Conservation (phyloP, 2,113 vertebrate genomes). For the Tichodroma muraria region DNA sequence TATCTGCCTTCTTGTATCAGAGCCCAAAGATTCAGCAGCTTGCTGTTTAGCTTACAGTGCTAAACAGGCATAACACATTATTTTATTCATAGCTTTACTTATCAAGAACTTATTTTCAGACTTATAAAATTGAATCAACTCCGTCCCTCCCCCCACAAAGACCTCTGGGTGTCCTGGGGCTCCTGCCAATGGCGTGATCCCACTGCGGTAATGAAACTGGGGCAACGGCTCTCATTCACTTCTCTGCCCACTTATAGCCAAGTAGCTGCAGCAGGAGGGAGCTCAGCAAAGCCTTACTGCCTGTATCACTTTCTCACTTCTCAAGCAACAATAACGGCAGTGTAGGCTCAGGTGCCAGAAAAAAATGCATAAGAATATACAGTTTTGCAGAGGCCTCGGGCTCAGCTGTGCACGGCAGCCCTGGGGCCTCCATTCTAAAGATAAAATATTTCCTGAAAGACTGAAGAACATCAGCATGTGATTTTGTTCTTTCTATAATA, state of each 20-base stretch:
- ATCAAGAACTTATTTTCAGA: neutral
- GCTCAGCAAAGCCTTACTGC: neutral
- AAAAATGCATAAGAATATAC: neutral
- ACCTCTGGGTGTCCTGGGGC: neutral
- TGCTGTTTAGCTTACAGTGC: neutral
- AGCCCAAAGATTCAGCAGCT: neutral
- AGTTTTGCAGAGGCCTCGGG: neutral
- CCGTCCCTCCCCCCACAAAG: neutral
- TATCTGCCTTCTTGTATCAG: neutral
- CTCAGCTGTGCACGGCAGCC: neutral
- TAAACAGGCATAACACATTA: neutral
- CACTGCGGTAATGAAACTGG: neutral
- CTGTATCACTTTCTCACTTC: neutral
- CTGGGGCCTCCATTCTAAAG: neutral
- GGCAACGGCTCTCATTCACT: neutral
- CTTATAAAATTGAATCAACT: neutral
- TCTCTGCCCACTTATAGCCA: neutral
- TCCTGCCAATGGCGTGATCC: neutral
- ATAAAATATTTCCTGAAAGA: slow-evolving; percentile 34
- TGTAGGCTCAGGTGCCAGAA: neutral
- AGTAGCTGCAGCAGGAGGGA: neutral
- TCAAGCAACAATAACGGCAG: neutral
- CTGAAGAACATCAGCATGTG: neutral
- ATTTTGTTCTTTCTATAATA: slow-evolving; percentile 12
- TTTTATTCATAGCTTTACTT: neutral